phyloP scores from a whole-genome alignment of 2,888 invertebrate species.

The Hypsopygia costalis region DNA sequence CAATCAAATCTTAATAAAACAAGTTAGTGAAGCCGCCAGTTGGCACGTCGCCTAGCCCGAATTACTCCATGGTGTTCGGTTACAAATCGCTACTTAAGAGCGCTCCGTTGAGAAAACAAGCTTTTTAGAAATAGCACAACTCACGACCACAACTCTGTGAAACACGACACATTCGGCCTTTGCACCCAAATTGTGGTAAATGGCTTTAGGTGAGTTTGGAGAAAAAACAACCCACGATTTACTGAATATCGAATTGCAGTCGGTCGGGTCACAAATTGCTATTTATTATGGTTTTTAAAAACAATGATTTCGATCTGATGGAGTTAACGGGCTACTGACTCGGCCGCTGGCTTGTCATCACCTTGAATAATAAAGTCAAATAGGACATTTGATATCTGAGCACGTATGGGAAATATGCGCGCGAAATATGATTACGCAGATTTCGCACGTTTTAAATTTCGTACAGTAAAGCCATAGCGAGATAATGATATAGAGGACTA shows the following conservation, averaged over 20 bases:
- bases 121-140: slow-evolving; percentile 74
- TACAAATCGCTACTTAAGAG: slow-evolving; percentile 71
- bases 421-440: too few species aligned
- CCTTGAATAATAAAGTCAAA: slow-evolving; percentile 38
- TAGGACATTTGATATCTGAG: slow-evolving; percentile 37
- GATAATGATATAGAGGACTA: too few species aligned
- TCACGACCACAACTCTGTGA: slow-evolving; percentile 42
- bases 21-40: slow-evolving; percentile 32
- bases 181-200: slow-evolving; percentile 69
- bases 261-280: slow-evolving; percentile 24
- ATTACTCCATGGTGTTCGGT: slow-evolving; percentile 53
- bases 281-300: slow-evolving; percentile 30
- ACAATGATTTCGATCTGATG: slow-evolving; percentile 20
- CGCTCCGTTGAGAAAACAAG: slow-evolving; percentile 73
- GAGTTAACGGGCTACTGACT: slow-evolving; percentile 22
- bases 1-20: too few species aligned
- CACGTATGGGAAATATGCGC: slow-evolving; percentile 32
- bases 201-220: slow-evolving; percentile 69
- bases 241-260: slow-evolving; percentile 41
- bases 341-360: slow-evolving; percentile 31
- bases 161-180: slow-evolving; percentile 61
- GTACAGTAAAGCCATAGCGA: too few species aligned
- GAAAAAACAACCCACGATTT: slow-evolving; percentile 55
- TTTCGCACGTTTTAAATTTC: too few species aligned
- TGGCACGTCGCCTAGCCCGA: slow-evolving; percentile 64